Evolutionary conservation across 2,113 vertebrate genomes (phyloP).

Genomic region (Fregetta grallaria): DNA sequence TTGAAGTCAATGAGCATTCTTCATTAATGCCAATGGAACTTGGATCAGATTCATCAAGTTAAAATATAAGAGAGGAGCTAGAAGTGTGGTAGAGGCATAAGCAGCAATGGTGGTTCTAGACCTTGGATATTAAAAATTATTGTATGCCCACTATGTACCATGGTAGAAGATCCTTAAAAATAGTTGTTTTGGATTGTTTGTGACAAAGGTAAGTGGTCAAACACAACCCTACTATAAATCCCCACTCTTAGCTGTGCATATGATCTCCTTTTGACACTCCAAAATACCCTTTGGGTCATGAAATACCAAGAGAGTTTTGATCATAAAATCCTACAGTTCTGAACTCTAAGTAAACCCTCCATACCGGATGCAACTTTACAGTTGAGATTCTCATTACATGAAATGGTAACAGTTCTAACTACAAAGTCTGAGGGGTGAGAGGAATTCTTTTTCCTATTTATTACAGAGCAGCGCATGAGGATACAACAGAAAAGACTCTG

Average conservation of each 20-base stretch:
- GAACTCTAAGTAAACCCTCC: neutral
- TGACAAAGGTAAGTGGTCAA: neutral
- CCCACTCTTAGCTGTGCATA: neutral
- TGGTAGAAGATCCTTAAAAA: slow-evolving; percentile 10
- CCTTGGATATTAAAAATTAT: neutral
- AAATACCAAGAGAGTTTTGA: neutral
- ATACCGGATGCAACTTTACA: neutral
- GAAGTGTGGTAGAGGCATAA: neutral
- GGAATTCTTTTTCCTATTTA: neutral
- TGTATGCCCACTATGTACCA: neutral
- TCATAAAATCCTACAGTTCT: neutral
- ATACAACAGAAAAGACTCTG: neutral
- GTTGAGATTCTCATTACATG: neutral
- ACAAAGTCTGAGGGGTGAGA: neutral
- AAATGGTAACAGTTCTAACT: neutral
- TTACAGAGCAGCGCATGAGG: neutral
- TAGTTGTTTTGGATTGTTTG: slow-evolving; percentile 26
- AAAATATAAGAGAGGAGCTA: neutral
- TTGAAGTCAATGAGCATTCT: slow-evolving; percentile 37
- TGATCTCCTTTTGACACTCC: neutral
- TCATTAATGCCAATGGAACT: slow-evolving; percentile 30
- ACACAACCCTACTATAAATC: neutral
- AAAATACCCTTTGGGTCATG: neutral
- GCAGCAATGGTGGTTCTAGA: neutral
- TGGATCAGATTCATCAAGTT: slow-evolving; percentile 37